Evolutionary conservation across 1,140 invertebrate genomes (phyloP).

Genomic region (Himalopsyche phryganea): DNA sequence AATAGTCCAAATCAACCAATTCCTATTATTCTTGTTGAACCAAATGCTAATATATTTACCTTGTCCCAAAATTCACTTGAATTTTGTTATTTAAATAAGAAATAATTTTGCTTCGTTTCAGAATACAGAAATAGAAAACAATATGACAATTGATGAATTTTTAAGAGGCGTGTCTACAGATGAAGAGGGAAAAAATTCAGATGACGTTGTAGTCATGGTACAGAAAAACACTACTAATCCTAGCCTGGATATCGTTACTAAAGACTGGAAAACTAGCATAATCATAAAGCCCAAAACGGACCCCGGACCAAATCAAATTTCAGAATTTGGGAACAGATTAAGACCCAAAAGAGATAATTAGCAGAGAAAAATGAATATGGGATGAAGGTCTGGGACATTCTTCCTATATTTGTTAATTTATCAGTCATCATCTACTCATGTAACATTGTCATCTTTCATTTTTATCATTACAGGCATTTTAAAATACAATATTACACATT

Average conservation of each 20-base stretch:
- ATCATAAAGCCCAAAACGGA: conserved; percentile 16
- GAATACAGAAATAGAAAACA: conserved; percentile 3
- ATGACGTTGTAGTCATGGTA: conserved; percentile 19
- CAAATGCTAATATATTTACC: too few relatives aligned
- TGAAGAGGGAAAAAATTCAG: conserved; percentile 1
- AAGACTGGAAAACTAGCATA: conserved; percentile 33
- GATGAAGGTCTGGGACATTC: too few relatives aligned
- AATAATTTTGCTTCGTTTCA: not conserved
- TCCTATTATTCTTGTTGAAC: too few relatives aligned
- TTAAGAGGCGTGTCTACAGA: not conserved
- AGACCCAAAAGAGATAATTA: conserved; percentile 19
- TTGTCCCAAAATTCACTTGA: too few relatives aligned
- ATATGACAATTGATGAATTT: not conserved
- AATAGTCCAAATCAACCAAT: too few relatives aligned
- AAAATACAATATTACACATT: too few relatives aligned
- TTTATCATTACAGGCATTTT: too few relatives aligned
- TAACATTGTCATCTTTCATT: too few relatives aligned
- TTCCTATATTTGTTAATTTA: too few relatives aligned
- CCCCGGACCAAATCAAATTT: conserved; percentile 10
- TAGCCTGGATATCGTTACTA: conserved; percentile 25
- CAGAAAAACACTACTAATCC: conserved; percentile 26
- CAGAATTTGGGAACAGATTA: conserved; percentile 24
- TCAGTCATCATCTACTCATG: too few relatives aligned
- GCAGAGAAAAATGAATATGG: too few relatives aligned
- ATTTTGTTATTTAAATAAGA: too few relatives aligned